Evolutionary conservation across 2,113 vertebrate genomes (phyloP).

Genomic region (Phrynosoma platyrhinos): DNA sequence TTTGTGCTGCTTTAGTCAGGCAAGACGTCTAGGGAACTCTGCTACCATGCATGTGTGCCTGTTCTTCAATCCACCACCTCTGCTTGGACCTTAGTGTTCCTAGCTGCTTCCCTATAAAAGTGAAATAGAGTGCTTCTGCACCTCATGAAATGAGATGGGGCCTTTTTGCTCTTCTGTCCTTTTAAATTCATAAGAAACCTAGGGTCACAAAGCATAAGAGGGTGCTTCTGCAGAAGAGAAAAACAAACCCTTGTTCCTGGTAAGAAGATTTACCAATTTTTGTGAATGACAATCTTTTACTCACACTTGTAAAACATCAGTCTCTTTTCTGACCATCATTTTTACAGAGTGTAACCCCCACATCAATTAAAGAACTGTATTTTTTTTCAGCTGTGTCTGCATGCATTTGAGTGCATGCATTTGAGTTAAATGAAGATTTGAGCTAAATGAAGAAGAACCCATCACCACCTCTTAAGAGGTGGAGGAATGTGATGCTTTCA

Average conservation of each 20-base stretch:
- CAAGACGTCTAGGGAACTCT: not conserved
- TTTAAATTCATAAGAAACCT: not conserved
- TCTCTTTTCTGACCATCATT: no score
- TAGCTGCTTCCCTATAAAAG: not conserved
- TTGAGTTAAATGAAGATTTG: not conserved
- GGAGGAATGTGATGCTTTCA: not conserved
- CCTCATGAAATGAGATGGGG: no score
- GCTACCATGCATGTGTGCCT: not conserved
- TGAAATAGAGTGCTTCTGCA: not conserved
- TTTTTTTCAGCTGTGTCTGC: not conserved
- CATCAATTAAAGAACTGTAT: not conserved
- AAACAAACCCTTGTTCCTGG: not conserved
- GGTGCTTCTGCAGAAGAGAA: not conserved
- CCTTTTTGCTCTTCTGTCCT: not conserved
- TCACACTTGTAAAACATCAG: no score
- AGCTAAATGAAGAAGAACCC: not conserved
- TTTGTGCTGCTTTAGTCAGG: not conserved
- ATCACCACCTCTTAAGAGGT: not conserved
- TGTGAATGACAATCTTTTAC: not conserved
- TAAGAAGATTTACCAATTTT: not conserved
- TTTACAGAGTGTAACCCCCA: no score
- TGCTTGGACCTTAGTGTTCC: not conserved
- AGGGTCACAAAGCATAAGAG: not conserved
- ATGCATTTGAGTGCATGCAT: not conserved
- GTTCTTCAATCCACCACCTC: not conserved